Evolutionary conservation across 2,797 vertebrate species (phyloP).

Genomic region (Gymnoscopelus braueri): DNA sequence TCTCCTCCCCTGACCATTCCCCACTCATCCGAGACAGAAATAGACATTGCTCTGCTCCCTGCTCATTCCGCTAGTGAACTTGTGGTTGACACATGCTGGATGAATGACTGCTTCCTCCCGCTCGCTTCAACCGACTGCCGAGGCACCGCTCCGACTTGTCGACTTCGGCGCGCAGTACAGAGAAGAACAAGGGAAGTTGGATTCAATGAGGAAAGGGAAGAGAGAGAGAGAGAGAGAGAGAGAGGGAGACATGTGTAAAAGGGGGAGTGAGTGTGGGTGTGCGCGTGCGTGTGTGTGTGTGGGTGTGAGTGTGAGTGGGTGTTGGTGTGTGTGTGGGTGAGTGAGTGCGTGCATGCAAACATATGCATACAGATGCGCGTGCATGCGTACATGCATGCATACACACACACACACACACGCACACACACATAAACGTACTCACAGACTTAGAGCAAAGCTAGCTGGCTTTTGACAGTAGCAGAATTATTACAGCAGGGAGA

Average conservation of each 20-base stretch:
- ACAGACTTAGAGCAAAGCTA: slow-evolving; percentile 65
- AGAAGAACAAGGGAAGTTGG: slow-evolving; percentile 54
- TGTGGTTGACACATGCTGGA: slow-evolving; percentile 73
- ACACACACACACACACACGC: slow-evolving; percentile 21
- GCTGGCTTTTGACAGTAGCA: slow-evolving; percentile 81
- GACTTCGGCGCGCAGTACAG: slow-evolving; percentile 61
- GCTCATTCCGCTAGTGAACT: slow-evolving; percentile 76
- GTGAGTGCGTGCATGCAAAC: slow-evolving; percentile 22
- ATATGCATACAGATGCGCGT: neutral
- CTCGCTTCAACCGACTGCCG: slow-evolving; percentile 59
- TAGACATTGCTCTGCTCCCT: slow-evolving; percentile 74
- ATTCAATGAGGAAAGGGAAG: slow-evolving; percentile 23
- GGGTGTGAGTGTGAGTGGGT: too few relatives aligned
- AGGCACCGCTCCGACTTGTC: slow-evolving; percentile 70
- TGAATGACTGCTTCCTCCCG: slow-evolving; percentile 73
- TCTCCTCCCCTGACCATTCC: slow-evolving; percentile 66
- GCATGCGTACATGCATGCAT: neutral
- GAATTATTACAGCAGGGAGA: slow-evolving; percentile 82
- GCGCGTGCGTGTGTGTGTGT: too few relatives aligned
- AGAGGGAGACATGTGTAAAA: slow-evolving; percentile 13
- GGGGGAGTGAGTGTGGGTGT: neutral
- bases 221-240: slow-evolving; percentile 9
- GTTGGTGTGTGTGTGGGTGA: neutral
- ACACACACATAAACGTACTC: slow-evolving; percentile 30
- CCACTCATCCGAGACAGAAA: slow-evolving; percentile 73